phyloP scores from a whole-genome alignment of 2,888 invertebrate species.

The Pollenia labialis region DNA sequence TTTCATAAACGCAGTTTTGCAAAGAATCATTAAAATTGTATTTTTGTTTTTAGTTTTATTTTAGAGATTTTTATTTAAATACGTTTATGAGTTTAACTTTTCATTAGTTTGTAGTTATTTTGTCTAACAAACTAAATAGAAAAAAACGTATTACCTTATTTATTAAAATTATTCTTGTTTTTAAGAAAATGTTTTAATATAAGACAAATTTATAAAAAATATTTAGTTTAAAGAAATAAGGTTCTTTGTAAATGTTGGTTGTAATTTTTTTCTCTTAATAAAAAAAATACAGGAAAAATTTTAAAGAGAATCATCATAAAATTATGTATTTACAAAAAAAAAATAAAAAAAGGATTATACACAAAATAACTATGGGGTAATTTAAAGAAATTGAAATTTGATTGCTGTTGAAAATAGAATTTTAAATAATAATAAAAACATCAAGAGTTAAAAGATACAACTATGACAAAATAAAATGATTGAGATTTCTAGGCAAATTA shows the following conservation, averaged over 20 bases:
- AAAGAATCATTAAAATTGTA: no score
- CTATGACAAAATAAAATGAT: no score
- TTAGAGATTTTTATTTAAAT: constrained; percentile 45
- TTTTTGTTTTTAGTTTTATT: constrained; percentile 8
- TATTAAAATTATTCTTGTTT: constrained; percentile 5
- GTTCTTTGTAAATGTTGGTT: neutral
- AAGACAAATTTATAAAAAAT: constrained; percentile 37
- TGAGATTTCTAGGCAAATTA: no score
- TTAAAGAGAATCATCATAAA: constrained; percentile 4
- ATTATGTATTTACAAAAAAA: neutral
- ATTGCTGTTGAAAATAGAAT: no score
- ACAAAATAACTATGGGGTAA: neutral
- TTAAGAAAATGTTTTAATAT: constrained; percentile 58
- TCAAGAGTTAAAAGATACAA: neutral
- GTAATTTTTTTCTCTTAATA: neutral
- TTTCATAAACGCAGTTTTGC: no score
- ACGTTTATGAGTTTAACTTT: neutral
- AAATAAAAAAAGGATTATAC: constrained; percentile 35
- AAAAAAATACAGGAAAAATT: constrained; percentile 18
- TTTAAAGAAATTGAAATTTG: constrained; percentile 1
- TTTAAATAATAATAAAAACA: constrained; percentile 30
- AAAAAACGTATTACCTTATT: neutral
- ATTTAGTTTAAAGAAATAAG: neutral
- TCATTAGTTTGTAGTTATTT: constrained; percentile 15
- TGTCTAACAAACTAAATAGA: constrained; percentile 9